These are phyloP conservation scores for Campylorhamphus procurvoides DNA, from an alignment of 2,113 vertebrate genomes.

Conservation along the genomic window DNA sequence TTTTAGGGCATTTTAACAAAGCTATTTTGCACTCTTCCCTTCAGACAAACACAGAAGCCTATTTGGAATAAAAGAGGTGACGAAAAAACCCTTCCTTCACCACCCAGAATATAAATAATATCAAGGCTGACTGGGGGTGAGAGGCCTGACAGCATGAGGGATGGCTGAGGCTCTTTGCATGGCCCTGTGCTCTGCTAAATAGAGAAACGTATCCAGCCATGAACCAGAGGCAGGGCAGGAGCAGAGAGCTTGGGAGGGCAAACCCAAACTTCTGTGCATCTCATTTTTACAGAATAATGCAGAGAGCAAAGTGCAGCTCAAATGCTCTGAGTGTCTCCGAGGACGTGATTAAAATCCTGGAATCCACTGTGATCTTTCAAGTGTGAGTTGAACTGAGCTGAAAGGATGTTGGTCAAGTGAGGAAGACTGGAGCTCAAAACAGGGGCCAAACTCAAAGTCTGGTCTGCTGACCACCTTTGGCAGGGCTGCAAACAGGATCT, in stretches of 20 bases:
- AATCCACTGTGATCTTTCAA: neutral
- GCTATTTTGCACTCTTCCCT: neutral
- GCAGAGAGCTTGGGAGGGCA: neutral
- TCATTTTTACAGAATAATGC: neutral
- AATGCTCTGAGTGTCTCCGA: neutral
- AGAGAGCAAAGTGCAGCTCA: neutral
- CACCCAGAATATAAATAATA: neutral
- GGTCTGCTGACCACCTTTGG: neutral
- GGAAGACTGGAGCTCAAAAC: neutral
- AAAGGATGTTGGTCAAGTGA: neutral
- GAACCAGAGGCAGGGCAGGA: neutral
- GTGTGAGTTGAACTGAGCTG: neutral
- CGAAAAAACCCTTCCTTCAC: neutral
- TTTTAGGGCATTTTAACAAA: neutral
- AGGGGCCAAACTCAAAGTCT: rapidly evolving
- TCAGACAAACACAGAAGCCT: neutral
- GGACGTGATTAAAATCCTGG: neutral
- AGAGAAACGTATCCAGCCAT: neutral
- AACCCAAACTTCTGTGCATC: neutral
- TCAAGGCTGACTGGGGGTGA: neutral
- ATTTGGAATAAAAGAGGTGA: neutral
- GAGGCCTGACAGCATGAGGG: neutral
- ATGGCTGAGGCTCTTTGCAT: neutral
- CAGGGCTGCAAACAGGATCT: neutral
- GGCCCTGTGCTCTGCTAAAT: neutral